These are phyloP conservation scores for Mesorhabditis sp. DNA, from an alignment of 2,888 invertebrate genomes.

Conservation along the genomic window DNA sequence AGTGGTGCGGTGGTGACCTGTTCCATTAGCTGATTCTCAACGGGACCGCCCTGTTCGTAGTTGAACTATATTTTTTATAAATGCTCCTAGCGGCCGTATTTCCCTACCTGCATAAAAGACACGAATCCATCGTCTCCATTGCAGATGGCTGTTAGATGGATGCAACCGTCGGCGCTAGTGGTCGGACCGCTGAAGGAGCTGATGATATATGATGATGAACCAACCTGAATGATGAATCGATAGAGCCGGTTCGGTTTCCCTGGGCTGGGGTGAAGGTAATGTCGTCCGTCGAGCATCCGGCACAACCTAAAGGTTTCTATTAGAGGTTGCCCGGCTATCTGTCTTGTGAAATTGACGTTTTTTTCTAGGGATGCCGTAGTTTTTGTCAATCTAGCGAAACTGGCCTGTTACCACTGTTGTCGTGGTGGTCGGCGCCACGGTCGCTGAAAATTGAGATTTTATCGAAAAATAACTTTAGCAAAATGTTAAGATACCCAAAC, in stretches of 20 bases:
- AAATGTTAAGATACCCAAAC: no score
- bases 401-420: background rate
- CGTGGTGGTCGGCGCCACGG: slow-evolving; percentile 2
- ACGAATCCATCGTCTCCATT: background rate
- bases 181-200: background rate
- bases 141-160: slow-evolving; percentile 1
- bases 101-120: slow-evolving; percentile 4
- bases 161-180: background rate
- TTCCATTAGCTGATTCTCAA: background rate
- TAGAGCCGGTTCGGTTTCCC: background rate
- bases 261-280: slow-evolving; percentile 4
- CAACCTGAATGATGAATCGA: slow-evolving; percentile 3
- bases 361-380: background rate
- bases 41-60: slow-evolving; percentile 1
- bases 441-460: background rate
- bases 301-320: background rate
- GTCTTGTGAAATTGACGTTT: background rate
- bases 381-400: background rate
- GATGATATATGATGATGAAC: background rate
- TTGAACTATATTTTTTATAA: background rate
- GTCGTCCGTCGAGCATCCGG: background rate
- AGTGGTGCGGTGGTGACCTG: background rate
- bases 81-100: background rate
- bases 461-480: no score
- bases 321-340: background rate